phyloP scores from a whole-genome alignment of 1,140 invertebrate genomes.

The Neuroterus valhalla region DNA sequence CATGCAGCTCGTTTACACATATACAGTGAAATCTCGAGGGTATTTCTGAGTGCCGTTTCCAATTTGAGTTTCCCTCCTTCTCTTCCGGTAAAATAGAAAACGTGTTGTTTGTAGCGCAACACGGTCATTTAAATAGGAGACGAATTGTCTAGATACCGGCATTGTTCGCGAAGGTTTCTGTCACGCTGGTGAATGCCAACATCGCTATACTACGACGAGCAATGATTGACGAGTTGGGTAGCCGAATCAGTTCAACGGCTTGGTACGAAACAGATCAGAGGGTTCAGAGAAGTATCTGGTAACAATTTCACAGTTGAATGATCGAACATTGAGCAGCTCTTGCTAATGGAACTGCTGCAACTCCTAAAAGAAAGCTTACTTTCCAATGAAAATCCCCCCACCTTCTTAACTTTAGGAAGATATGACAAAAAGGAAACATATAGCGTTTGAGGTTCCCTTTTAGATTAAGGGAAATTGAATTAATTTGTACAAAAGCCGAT shows the following conservation, averaged over 20 bases:
- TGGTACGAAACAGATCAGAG: background rate
- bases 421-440: no score
- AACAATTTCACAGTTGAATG: conserved; percentile 56
- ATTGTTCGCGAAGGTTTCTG: conserved; percentile 56
- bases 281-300: conserved; percentile 37
- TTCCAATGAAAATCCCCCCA: background rate
- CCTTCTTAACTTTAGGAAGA: no score
- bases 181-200: conserved; percentile 23
- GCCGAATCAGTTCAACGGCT: background rate
- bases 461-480: no score
- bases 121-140: conserved; percentile 52
- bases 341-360: conserved; percentile 32
- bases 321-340: conserved; percentile 41
- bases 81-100: conserved; percentile 55
- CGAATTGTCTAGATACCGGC: conserved; percentile 57
- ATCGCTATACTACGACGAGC: background rate
- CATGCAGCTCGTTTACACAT: conserved; percentile 7
- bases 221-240: conserved; percentile 33
- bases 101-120: conserved; percentile 46
- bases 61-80: conserved; percentile 47
- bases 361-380: background rate
- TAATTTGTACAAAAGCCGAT: no score
- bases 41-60: background rate
- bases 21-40: conserved; percentile 8
- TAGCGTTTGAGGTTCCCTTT: no score